Percentiles rank a stretch among this genome's conserved stretches.
These are phyloP conservation scores for Mesaphorura yosii DNA, from an alignment of 1,140 invertebrate species.

Conservation along the genomic window DNA sequence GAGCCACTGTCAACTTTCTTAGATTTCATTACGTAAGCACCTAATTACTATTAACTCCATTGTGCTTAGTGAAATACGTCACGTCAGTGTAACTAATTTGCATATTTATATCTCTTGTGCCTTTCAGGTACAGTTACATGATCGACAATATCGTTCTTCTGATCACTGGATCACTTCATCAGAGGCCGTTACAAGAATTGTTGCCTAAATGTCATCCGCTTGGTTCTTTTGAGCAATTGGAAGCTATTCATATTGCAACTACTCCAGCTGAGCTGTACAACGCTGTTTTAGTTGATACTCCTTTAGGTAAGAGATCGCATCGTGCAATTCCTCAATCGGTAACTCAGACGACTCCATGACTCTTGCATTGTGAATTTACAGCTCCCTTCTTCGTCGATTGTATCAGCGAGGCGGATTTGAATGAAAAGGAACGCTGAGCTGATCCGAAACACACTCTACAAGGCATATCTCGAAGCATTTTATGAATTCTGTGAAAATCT, in stretches of 20 bases:
- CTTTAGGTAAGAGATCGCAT: conserved; percentile 59
- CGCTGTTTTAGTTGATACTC: conserved; percentile 98
- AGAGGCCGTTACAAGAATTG: conserved; percentile 92
- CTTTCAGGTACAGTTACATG: conserved; percentile 90
- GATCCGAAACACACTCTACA: conserved; percentile 97
- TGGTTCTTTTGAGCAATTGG: conserved; percentile 99
- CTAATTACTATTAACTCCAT: too few relatives aligned
- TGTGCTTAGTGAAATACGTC: too few relatives aligned
- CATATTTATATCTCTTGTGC: conserved; percentile 3
- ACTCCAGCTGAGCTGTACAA: conserved; percentile 99
- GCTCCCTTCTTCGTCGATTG: conserved; percentile 99
- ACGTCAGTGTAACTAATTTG: too few relatives aligned
- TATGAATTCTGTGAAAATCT: conserved; percentile 88
- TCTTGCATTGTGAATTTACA: too few relatives aligned
- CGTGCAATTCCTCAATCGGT: too few relatives aligned
- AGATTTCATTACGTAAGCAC: conserved; percentile 91
- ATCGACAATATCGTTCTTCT: conserved; percentile 99
- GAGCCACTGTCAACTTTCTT: conserved; percentile 95
- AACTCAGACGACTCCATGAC: too few relatives aligned
- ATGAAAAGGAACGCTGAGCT: conserved; percentile 99
- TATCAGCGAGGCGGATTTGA: conserved; percentile 98
- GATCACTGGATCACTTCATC: conserved; percentile 97
- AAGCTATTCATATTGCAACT: conserved; percentile 97
- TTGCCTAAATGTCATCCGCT: conserved; percentile 98
- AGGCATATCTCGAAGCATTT: conserved; percentile 97